Evolutionary conservation across 2,113 vertebrate species (phyloP).

Genomic region (Calidris pygmaea): DNA sequence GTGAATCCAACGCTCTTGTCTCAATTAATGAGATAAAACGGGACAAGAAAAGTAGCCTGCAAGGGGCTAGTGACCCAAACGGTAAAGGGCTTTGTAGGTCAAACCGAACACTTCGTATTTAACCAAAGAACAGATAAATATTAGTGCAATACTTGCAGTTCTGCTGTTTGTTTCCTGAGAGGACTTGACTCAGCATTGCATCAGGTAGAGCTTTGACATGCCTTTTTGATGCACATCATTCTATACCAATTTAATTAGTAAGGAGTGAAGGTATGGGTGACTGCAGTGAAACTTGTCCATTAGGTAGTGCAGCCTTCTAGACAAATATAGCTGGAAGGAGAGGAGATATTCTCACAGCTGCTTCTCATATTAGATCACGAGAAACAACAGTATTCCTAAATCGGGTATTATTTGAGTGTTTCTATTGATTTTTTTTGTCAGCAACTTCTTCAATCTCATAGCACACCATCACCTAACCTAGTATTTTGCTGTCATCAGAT

Average conservation of each 20-base stretch:
- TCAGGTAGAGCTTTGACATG: neutral
- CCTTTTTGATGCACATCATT: neutral
- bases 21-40: constrained; percentile 19
- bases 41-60: neutral
- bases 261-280: neutral
- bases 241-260: neutral
- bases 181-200: neutral
- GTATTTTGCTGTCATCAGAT: neutral
- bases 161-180: neutral
- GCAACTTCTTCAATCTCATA: neutral
- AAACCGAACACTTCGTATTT: neutral
- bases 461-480: neutral
- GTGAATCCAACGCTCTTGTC: constrained; percentile 13
- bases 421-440: neutral
- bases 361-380: neutral
- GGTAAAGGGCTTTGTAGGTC: neutral
- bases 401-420: neutral
- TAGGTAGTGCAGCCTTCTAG: neutral
- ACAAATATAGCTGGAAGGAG: neutral
- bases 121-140: neutral
- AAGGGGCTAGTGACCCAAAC: neutral
- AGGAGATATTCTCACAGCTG: neutral
- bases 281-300: neutral
- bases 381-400: neutral
- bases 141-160: neutral